Conservation (phyloP, 2,113 vertebrate species). For the Calyptomena viridis region DNA sequence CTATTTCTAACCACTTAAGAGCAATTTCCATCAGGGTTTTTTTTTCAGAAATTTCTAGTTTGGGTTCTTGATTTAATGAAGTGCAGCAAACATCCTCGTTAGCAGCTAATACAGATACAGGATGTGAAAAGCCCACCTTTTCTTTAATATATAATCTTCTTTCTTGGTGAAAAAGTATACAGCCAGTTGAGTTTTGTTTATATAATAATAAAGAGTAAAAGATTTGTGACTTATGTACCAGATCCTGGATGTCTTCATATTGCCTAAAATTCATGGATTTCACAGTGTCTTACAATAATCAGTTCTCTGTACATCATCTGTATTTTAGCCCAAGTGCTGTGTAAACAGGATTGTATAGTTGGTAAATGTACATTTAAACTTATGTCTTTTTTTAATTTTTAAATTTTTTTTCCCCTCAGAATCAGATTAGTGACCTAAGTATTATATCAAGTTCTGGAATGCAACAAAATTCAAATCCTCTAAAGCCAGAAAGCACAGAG, state of each 20-base stretch:
- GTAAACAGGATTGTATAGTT: not conserved
- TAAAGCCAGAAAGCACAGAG: conserved; percentile 70
- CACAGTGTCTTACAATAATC: not conserved
- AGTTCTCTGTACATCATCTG: not conserved
- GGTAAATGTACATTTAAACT: not conserved
- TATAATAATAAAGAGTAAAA: not conserved
- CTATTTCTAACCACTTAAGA: not conserved
- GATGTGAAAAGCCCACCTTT: not conserved
- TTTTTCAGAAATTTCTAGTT: not conserved
- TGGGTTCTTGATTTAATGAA: not conserved
- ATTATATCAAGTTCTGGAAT: conserved; percentile 66
- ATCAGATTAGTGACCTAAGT: conserved; percentile 71
- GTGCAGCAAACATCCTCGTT: not conserved
- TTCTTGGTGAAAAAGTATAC: not conserved
- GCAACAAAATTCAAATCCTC: conserved; percentile 64
- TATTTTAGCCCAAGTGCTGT: not conserved
- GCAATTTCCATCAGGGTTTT: not conserved
- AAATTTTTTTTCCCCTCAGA: conserved; percentile 17
- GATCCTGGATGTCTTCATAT: not conserved
- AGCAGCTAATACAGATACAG: not conserved
- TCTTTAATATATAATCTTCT: not conserved
- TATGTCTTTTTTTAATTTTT: not conserved
- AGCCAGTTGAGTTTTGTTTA: not conserved
- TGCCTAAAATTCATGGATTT: not conserved
- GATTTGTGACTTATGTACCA: not conserved